Evolutionary conservation across 2,113 vertebrate species (phyloP).

Genomic region (Pseudopodoces humilis): DNA sequence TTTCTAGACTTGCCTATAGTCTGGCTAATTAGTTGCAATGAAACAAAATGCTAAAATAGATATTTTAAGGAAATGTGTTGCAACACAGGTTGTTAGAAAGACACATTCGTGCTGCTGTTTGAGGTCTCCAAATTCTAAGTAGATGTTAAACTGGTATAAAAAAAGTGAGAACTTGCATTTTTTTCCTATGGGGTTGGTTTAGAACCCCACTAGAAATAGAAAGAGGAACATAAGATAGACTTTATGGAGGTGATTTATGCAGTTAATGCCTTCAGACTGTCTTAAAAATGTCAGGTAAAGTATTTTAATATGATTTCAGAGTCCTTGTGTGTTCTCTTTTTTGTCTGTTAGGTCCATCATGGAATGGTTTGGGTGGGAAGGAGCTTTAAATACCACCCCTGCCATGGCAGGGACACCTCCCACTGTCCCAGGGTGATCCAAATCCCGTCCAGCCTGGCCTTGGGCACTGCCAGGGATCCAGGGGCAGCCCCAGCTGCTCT

Average conservation of each 20-base stretch:
- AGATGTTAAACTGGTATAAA: background rate
- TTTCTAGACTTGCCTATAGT: background rate
- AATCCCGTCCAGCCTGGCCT: background rate
- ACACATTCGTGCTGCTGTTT: background rate
- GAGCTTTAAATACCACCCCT: fast-evolving
- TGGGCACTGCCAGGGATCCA: background rate
- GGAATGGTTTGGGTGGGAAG: background rate
- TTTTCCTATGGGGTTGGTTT: background rate
- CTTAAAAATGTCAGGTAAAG: background rate
- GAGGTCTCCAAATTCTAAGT: background rate
- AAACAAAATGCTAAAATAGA: background rate
- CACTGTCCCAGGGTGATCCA: background rate
- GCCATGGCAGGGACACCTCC: background rate
- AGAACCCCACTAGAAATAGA: background rate
- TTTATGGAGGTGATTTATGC: background rate
- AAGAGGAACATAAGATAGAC: background rate
- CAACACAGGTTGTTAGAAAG: background rate
- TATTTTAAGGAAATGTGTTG: background rate
- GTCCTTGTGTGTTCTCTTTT: background rate
- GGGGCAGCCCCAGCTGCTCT: background rate
- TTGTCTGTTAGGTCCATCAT: background rate
- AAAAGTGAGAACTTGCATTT: background rate
- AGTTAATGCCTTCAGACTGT: background rate
- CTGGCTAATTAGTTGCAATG: background rate
- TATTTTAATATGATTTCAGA: background rate